Evolutionary conservation across 2,888 invertebrate species (phyloP), one percentile per base, ranked within the genome.

Genomic region (Girardia tigrina): DNA sequence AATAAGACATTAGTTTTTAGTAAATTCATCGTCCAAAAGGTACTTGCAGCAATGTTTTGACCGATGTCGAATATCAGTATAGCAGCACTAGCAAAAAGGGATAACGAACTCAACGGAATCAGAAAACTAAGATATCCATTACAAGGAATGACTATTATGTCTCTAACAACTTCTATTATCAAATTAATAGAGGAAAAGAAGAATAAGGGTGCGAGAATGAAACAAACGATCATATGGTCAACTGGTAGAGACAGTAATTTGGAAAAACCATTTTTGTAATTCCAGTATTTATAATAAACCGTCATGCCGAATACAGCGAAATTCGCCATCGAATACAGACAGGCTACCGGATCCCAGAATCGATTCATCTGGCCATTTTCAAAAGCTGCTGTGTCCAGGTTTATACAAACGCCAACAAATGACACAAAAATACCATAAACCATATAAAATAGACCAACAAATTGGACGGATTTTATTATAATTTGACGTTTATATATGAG

Each of bases 211-310:
- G n/a, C 56, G 6, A 56, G n/a, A 56, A 56, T 56, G 23, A 56
- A 56, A 16, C 56, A 56, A 56, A 56, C 56, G 4, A 56, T 56
- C 56, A 56, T 56, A 56, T 56, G 56, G n/a, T 56, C 56, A 56
- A 56, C n/a, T 4, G 56, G 56, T n/a, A 56, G 23, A 4, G 56
- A 56, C 4, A 56, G 6, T n/a, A 4, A 16, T 56, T n/a, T 56
- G 8, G 56, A 56, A 56, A 20, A 56, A n/a, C 56, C 56, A 20
- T 23, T 56, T n/a, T n/a, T 56, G 23, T 16, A 56, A 23, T 56
- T 56, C 56, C 56, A 56, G 23, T 56, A 56, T 56, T 56, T 56
- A 16, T 56, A 56, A 23, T 56, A 56, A 4, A 56, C 56, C n/a
- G 56, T 56, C 56, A 56, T 8, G n/a, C 56, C 4, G 23, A 56